Evolutionary conservation across 2,888 invertebrate genomes (phyloP), one percentile per base, ranked within the genome.

Genomic region (Caenorhabditis sp.): DNA sequence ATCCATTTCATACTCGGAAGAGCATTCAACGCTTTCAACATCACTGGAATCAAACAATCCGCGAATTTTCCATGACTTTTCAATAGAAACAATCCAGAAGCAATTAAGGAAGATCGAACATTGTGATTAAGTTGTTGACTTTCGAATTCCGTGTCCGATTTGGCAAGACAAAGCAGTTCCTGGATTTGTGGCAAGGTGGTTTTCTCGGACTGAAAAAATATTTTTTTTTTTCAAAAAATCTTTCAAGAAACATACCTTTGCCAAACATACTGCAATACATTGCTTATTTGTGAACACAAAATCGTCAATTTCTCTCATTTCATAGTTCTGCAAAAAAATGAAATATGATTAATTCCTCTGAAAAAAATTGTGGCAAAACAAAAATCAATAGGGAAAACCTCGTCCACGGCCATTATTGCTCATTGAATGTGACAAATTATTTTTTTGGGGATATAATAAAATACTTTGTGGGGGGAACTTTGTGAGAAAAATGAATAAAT

Each of bases 1-100:
- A 82, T 74, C 86, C 88, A 88, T 69, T 80, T 82, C 67, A 84
- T 77, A 24, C 72, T 73, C 8, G 81, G 80, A 27, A 87, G 70
- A n/a, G 66, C 58, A 8, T 60, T 51, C 14, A 88, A 65, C 21
- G 81, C 66, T 36, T 79, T 69, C 57, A 79, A 64, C 19, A 87
- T 69, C 57, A 81, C 62, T 19, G 80, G 78, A 14, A 82, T 76
- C 24, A 87, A 55, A 5, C 81, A 79, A 27, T 82, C 83, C 12
- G 78, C 75, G 63, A 77, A 77, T 82, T 81, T 77, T 66, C 83
- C 85, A 36, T 78, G 67, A 24, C 85, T 83, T 62, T 84, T 69
- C n/a, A 84, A 69, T 8, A 84, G 63, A 54, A 80, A 86, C 60
- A 79, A 81, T 8, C 83, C 81, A 17, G 84, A 62, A 1, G 83